Conservation (phyloP, 2,797 vertebrate genomes). For the Poecilia velifera region DNA sequence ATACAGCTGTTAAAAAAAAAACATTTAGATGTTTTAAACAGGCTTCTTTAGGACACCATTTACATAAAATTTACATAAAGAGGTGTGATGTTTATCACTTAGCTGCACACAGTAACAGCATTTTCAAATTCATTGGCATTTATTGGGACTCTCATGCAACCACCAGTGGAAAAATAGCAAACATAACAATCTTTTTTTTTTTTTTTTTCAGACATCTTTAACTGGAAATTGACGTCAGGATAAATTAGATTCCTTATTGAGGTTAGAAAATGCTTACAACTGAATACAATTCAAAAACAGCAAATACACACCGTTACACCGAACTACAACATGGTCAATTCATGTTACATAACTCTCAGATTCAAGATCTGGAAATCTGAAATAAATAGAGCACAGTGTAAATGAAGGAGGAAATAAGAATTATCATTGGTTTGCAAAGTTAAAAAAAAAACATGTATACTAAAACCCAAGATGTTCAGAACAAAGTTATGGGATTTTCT, state of each 20-base stretch:
- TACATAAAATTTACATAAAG: no score
- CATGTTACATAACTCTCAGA: background rate
- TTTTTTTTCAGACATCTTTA: background rate
- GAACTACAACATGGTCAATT: background rate
- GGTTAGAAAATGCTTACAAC: background rate
- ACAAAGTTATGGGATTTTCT: background rate
- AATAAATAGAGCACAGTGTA: background rate
- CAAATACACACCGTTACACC: background rate
- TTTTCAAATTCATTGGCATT: background rate
- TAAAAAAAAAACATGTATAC: background rate
- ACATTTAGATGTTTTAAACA: background rate
- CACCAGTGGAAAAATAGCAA: background rate
- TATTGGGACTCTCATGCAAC: background rate
- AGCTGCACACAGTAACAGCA: background rate
- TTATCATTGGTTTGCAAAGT: background rate
- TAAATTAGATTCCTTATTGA: background rate
- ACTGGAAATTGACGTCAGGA: background rate
- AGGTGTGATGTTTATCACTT: background rate
- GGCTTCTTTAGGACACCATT: background rate
- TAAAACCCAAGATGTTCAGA: background rate
- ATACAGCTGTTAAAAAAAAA: background rate
- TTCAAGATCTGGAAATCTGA: background rate
- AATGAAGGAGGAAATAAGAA: background rate
- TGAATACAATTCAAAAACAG: background rate
- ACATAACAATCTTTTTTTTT: background rate